phyloP scores from a whole-genome alignment of 2,888 invertebrate species.

The Mesochorus sp. region DNA sequence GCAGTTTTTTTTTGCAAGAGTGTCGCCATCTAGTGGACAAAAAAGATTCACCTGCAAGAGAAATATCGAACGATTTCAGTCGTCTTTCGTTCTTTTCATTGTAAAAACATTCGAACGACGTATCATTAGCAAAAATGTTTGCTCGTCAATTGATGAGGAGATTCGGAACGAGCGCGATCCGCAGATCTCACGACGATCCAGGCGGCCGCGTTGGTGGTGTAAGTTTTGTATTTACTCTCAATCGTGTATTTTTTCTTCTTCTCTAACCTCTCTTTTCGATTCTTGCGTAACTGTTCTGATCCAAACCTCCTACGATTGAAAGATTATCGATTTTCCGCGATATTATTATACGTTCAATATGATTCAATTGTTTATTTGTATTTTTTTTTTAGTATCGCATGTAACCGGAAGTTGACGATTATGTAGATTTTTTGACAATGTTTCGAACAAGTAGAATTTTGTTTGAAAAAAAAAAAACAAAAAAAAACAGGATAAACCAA shows the following conservation, averaged over 20 bases:
- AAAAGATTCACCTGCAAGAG: no score
- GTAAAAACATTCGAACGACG: not conserved
- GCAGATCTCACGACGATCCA: slow-evolving; percentile 65
- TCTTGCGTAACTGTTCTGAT: slow-evolving; percentile 59
- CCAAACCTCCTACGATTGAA: not conserved
- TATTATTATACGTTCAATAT: not conserved
- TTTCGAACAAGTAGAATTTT: no score
- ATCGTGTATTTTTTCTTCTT: not conserved
- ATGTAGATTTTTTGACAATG: no score
- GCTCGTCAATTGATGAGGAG: slow-evolving; percentile 66
- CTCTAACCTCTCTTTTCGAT: not conserved
- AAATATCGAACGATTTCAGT: not conserved
- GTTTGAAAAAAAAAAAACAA: no score
- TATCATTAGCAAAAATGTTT: slow-evolving; percentile 59
- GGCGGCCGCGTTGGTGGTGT: slow-evolving; percentile 71
- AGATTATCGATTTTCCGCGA: no score
- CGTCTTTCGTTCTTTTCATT: not conserved
- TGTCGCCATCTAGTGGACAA: no score
- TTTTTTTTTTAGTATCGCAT: not conserved
- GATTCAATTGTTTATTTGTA: not conserved
- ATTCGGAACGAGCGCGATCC: slow-evolving; percentile 69
- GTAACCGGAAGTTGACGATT: no score
- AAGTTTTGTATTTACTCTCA: slow-evolving; percentile 55
- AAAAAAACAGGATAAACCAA: no score
- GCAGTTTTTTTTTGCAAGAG: no score